Evolutionary conservation across 1,140 invertebrate genomes (phyloP).

Genomic region (Neoseiulus cucumeris): DNA sequence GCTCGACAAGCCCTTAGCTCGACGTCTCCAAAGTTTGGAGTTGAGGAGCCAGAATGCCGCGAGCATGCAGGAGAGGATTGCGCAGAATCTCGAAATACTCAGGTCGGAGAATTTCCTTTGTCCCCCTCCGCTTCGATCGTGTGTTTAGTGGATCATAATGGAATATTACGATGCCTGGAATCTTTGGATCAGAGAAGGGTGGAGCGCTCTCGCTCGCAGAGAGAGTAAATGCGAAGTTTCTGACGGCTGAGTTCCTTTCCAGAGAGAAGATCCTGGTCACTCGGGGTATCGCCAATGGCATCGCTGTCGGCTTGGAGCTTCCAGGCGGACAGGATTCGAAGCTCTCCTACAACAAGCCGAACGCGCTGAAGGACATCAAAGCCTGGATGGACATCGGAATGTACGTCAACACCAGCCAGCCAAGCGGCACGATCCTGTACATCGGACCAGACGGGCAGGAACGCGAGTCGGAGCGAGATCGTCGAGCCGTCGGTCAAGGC

Average conservation of each 20-base stretch:
- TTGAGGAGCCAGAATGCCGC: neutral
- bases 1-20: neutral
- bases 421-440: neutral
- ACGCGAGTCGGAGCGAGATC: too few species aligned
- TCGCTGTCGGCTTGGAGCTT: neutral
- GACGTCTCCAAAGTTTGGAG: neutral
- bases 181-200: too few species aligned
- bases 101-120: neutral
- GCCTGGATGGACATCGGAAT: constrained; percentile 8
- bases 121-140: neutral
- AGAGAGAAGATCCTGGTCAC: constrained; percentile 5
- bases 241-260: too few species aligned
- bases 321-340: neutral
- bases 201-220: too few species aligned
- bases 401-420: neutral
- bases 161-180: too few species aligned
- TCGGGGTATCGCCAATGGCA: neutral
- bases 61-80: neutral
- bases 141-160: too few species aligned
- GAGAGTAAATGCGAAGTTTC: too few species aligned
- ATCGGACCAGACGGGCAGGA: neutral
- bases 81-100: neutral
- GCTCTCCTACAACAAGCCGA: neutral
- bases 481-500: neutral
- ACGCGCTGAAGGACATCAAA: neutral